Conservation (phyloP, 2,888 invertebrate species). For the Drosophila pegasa region DNA sequence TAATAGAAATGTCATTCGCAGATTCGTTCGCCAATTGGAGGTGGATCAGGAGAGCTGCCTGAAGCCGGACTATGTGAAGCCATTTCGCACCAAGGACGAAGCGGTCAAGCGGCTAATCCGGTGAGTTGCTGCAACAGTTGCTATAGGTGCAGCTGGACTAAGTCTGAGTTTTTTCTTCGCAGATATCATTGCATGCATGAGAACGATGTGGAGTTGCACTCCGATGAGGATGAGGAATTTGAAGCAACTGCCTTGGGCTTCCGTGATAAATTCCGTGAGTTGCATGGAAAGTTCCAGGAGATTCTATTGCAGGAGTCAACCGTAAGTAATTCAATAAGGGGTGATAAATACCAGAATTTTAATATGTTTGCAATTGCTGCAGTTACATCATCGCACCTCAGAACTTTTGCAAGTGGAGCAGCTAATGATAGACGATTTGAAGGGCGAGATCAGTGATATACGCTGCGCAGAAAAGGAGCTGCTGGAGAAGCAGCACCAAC, state of each 20-base stretch:
- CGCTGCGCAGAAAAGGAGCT: constrained; percentile 85
- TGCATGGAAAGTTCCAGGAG: constrained; percentile 91
- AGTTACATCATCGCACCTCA: constrained; percentile 90
- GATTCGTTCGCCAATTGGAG: constrained; percentile 90
- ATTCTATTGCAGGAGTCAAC: constrained; percentile 91
- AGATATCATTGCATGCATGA: constrained; percentile 91
- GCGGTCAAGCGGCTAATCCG: constrained; percentile 91
- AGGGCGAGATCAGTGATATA: constrained; percentile 87
- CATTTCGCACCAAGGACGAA: constrained; percentile 90
- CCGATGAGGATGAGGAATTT: constrained; percentile 89
- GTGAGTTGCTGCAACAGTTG: constrained; percentile 39
- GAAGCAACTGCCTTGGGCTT: constrained; percentile 89
- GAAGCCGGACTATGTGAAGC: constrained; percentile 90
- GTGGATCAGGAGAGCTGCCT: constrained; percentile 91
- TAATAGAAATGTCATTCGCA: constrained; percentile 77
- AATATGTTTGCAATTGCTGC: constrained; percentile 54
- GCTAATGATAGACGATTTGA: constrained; percentile 90
- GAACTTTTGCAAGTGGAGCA: constrained; percentile 92
- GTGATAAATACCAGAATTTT: background rate
- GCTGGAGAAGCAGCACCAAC: constrained; percentile 39
- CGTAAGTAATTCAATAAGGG: constrained; percentile 85
- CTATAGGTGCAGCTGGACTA: background rate
- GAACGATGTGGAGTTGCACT: constrained; percentile 86
- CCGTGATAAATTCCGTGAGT: constrained; percentile 89
- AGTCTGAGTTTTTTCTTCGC: background rate